A percentile compares a stretch with the other conserved stretches of the same genome.
Conservation (phyloP, 2,888 invertebrate species). For the Hyposoter dolosus region DNA sequence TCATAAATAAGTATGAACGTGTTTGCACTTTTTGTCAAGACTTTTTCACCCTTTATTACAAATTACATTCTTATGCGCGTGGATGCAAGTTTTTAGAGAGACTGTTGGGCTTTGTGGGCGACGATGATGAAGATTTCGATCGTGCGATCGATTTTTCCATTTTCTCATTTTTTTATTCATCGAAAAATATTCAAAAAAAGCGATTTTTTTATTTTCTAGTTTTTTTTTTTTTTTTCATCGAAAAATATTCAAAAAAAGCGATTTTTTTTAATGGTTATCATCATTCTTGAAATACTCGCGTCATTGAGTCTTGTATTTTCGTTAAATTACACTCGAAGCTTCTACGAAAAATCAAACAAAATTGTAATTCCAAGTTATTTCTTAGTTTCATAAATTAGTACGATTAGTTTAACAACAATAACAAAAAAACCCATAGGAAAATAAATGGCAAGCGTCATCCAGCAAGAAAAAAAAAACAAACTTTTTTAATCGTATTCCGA, state of each 20-base stretch:
- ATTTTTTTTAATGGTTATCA: neutral
- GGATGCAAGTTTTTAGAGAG: neutral
- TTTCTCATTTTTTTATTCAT: slow-evolving; percentile 24
- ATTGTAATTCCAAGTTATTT: slow-evolving; percentile 18
- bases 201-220: neutral
- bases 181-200: slow-evolving; percentile 34
- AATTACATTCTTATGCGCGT: slow-evolving; percentile 41
- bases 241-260: slow-evolving; percentile 37
- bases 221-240: slow-evolving; percentile 25
- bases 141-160: neutral
- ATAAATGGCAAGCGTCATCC: slow-evolving; percentile 2
- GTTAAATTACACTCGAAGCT: slow-evolving; percentile 31
- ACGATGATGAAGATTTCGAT: slow-evolving; percentile 6
- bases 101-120: neutral
- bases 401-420: slow-evolving; percentile 50
- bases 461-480: slow-evolving; percentile 38
- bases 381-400: slow-evolving; percentile 36
- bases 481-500: neutral
- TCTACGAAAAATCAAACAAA: slow-evolving; percentile 38
- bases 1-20: slow-evolving; percentile 72
- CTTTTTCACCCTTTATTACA: neutral
- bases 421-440: slow-evolving; percentile 22
- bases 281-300: slow-evolving; percentile 14
- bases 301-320: slow-evolving; percentile 17
- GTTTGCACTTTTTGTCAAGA: slow-evolving; percentile 53